phyloP scores from a whole-genome alignment of 2,888 invertebrate genomes.

The Papilio protenor region DNA sequence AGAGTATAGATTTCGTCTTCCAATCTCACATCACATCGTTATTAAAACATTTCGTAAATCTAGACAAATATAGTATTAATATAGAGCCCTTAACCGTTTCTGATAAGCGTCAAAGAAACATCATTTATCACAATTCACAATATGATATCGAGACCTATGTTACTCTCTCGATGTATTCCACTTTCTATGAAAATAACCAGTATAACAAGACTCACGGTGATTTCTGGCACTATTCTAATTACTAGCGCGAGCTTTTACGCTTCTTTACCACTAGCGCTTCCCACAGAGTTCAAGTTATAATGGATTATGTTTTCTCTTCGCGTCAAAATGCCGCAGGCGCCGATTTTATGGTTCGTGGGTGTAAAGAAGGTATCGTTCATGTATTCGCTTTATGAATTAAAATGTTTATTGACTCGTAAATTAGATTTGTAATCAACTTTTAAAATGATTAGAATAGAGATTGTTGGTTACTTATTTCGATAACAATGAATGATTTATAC shows the following conservation, averaged over 20 bases:
- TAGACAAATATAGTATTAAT: background rate
- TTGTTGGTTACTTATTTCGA: background rate
- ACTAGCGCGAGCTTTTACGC: slow-evolving; percentile 28
- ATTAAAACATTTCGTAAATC: background rate
- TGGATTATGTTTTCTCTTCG: slow-evolving; percentile 67
- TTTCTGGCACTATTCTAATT: slow-evolving; percentile 46
- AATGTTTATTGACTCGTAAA: slow-evolving; percentile 60
- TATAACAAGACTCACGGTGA: slow-evolving; percentile 54
- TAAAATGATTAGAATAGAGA: slow-evolving; percentile 16
- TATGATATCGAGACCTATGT: slow-evolving; percentile 48
- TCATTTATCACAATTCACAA: slow-evolving; percentile 42
- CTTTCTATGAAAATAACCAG: slow-evolving; percentile 69
- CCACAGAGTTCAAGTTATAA: slow-evolving; percentile 53
- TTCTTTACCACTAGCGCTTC: slow-evolving; percentile 49
- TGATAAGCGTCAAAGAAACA: slow-evolving; percentile 28
- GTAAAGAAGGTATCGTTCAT: slow-evolving; percentile 61
- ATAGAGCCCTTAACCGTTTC: slow-evolving; percentile 4
- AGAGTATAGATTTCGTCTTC: no score
- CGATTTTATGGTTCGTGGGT: slow-evolving; percentile 66
- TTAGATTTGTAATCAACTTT: slow-evolving; percentile 43
- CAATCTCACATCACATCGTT: no score
- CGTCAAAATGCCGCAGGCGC: slow-evolving; percentile 71
- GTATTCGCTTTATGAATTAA: slow-evolving; percentile 57
- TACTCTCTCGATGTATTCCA: slow-evolving; percentile 67
- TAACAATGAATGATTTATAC: background rate